Evolutionary conservation across 2,888 invertebrate genomes (phyloP).

Genomic region (Ganaspis brasiliensis): DNA sequence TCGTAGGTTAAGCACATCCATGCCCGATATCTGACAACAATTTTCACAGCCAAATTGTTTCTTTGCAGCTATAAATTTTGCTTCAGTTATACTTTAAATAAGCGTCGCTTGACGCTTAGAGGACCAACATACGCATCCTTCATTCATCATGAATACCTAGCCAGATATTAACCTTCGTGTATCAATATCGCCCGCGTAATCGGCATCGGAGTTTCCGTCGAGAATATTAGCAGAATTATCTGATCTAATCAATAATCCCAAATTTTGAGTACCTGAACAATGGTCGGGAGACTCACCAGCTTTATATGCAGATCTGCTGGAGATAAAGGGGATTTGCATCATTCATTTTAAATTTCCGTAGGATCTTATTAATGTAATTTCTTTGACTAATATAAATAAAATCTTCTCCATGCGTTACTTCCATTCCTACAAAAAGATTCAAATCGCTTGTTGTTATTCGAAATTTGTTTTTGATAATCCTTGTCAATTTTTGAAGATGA

Average conservation of each 20-base stretch:
- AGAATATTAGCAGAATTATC: constrained; percentile 25
- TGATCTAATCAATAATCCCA: constrained; percentile 49
- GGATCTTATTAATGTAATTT: constrained; percentile 45
- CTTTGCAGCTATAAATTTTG: constrained; percentile 68
- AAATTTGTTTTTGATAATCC: constrained; percentile 38
- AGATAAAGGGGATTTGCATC: constrained; percentile 45
- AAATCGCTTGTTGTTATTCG: constrained; percentile 13
- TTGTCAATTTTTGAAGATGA: constrained; percentile 19
- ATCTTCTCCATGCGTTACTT: background rate
- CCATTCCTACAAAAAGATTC: constrained; percentile 37
- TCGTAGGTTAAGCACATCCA: constrained; percentile 38
- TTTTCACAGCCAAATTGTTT: constrained; percentile 62
- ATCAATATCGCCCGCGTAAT: constrained; percentile 58
- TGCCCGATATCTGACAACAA: constrained; percentile 59
- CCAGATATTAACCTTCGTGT: constrained; percentile 64
- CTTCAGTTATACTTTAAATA: constrained; percentile 64
- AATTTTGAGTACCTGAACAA: constrained; percentile 48
- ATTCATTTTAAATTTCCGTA: constrained; percentile 37
- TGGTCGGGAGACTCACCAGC: constrained; percentile 28
- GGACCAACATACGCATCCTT: constrained; percentile 59
- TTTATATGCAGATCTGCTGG: constrained; percentile 40
- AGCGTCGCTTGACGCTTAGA: constrained; percentile 59
- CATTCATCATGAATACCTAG: constrained; percentile 56
- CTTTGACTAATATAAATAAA: constrained; percentile 45
- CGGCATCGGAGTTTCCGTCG: constrained; percentile 54